phyloP scores from a whole-genome alignment of 1,140 invertebrate species.

The Drosophila pandora region DNA sequence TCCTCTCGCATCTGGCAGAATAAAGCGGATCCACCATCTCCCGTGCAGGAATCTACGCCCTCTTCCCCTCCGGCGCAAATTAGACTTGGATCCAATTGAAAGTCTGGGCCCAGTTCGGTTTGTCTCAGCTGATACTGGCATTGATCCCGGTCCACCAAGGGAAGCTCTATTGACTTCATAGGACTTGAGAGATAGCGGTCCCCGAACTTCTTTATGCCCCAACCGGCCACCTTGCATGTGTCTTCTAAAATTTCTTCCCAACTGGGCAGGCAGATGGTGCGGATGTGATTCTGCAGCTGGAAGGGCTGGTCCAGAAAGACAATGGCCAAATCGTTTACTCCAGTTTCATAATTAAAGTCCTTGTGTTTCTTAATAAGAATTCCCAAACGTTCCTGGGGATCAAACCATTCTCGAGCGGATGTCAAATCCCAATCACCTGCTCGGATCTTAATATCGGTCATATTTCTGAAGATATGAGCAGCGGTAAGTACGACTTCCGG shows the following conservation, averaged over 20 bases:
- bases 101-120: conserved; percentile 83
- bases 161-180: conserved; percentile 86
- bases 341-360: neutral
- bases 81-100: conserved; percentile 84
- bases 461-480: neutral
- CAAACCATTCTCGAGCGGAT: fast-evolving
- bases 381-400: neutral
- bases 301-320: neutral
- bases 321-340: conserved; percentile 10
- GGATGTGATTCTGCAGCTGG: conserved; percentile 1
- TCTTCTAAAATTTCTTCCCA: neutral
- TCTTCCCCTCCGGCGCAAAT: conserved; percentile 87
- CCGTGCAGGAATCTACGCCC: conserved; percentile 88
- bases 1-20: conserved; percentile 85
- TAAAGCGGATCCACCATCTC: conserved; percentile 89
- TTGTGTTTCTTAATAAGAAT: neutral
- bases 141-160: conserved; percentile 79
- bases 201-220: neutral
- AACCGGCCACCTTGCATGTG: conserved; percentile 15
- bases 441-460: conserved; percentile 6
- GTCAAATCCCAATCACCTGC: conserved; percentile 18
- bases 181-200: conserved; percentile 34
- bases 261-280: conserved; percentile 13
- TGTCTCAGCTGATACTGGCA: conserved; percentile 84
- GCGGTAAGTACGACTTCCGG: conserved; percentile 12